Conservation (phyloP, 2,888 invertebrate species). For the Lasioglossum marginatum region DNA sequence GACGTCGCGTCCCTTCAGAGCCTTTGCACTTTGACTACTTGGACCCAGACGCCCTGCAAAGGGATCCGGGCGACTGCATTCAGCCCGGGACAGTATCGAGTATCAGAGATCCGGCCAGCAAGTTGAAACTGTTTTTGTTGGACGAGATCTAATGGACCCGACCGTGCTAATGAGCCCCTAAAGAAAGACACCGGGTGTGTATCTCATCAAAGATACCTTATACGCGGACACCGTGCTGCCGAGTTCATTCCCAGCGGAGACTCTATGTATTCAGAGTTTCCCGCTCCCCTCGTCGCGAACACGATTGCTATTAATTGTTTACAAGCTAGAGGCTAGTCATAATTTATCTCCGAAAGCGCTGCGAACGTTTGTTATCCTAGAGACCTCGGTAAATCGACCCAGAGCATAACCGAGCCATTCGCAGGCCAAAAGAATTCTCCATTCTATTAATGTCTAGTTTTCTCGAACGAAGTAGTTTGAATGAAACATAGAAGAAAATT, state of each 20-base stretch:
- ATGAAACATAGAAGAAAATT: no score
- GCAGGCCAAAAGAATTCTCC: no score
- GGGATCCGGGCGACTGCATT: background rate
- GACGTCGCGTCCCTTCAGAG: slow-evolving; percentile 33
- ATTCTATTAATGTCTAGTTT: no score
- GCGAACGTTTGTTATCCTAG: background rate
- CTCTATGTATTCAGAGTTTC: background rate
- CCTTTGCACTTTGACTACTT: slow-evolving; percentile 40
- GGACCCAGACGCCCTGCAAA: slow-evolving; percentile 33
- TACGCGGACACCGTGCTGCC: background rate
- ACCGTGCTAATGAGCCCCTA: slow-evolving; percentile 33
- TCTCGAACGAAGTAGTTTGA: no score
- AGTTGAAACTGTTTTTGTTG: slow-evolving; percentile 39
- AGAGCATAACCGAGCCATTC: background rate
- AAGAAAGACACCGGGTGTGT: background rate
- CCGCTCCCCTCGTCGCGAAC: background rate
- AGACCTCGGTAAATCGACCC: background rate
- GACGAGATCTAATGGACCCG: slow-evolving; percentile 15
- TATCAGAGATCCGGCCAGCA: slow-evolving; percentile 8
- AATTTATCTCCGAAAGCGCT: background rate
- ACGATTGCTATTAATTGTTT: background rate
- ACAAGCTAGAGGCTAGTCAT: background rate
- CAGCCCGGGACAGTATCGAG: slow-evolving; percentile 19
- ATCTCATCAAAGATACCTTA: background rate
- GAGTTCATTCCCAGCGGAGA: background rate